Base-by-base conservation (phyloP, 23 tunicate genomes). In the Corella eumyota region DNA sequence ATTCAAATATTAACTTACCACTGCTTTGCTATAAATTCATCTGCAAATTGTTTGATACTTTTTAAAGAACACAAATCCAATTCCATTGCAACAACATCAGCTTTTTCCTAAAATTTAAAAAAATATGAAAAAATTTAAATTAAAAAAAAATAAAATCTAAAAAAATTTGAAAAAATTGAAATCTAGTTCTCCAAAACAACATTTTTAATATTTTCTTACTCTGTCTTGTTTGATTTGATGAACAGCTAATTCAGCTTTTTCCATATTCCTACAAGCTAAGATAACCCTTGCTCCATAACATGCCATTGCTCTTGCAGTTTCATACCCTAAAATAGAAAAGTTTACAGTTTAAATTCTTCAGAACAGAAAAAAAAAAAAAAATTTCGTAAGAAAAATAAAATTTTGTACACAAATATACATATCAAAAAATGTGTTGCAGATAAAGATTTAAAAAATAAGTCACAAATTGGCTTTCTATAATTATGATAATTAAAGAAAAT, bases 211-310 rank as follows among this genome's bases (percentile, higher is more conserved):
- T 11, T 11, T 11, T 40, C 64, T 28, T 26, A 74, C 80, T 70
- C 83, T 49, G 25, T 76, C 50, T 45, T 63, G 36, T 45, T 66
- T 60, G 15, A 86, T 71, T 3, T 47, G 44, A 5, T 32, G 19
- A 45, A 66, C 69, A 25, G 77, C 95, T 45, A 51, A 34, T 36
- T 70, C 25, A 7, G 80, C 78, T 66, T 71, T 77, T 2, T 32
- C 61, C 7, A 71, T 60, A 66, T 77, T 54, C 34, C 95, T 48
- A 38, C 95, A 86, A 19, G 95, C 95, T 30, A 86, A 30, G 24
- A 86, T 33, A 9, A 86, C 95, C 45, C 58, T 65, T 6, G 80
- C 73, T 24, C 95, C 95, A 53, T 86, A 86, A 55, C 69, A 78
- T 54, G 95, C 85, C 1, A 86, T 34, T 1, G 86, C 36, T 15